Conservation (phyloP, 2,113 vertebrate species). For the Tauraco erythrolophus region DNA sequence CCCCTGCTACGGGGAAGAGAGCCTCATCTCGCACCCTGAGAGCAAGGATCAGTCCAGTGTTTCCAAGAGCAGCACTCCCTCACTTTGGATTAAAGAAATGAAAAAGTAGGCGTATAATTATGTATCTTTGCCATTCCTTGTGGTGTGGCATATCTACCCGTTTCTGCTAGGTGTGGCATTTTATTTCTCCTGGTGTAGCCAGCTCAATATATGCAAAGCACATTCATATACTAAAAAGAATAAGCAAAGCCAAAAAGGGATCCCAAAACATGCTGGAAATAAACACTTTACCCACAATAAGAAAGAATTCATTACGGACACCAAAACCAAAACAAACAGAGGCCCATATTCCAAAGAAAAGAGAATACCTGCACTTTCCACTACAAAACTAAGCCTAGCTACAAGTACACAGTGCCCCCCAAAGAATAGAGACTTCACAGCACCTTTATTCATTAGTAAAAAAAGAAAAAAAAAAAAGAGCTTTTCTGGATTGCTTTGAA, state of each 20-base stretch:
- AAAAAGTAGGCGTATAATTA: background rate
- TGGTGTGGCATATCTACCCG: background rate
- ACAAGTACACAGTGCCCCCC: slow-evolving; percentile 48
- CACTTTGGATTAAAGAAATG: background rate
- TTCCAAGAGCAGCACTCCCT: background rate
- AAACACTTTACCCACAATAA: background rate
- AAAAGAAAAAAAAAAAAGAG: background rate
- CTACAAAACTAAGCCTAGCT: background rate
- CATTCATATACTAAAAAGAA: background rate
- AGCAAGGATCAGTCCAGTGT: background rate
- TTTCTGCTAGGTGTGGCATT: background rate
- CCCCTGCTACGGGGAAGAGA: background rate
- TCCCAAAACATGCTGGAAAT: background rate
- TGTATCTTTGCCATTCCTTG: background rate
- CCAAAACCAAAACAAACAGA: background rate
- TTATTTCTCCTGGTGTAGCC: background rate
- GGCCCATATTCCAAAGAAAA: background rate
- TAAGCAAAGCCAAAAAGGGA: background rate
- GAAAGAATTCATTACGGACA: background rate
- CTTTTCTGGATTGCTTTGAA: background rate
- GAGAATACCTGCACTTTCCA: background rate
- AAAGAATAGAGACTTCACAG: slow-evolving; percentile 50
- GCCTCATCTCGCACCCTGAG: background rate
- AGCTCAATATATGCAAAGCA: background rate
- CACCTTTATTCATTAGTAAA: background rate